These are phyloP conservation scores for Dendropsophus ebraccatus DNA, from an alignment of 2,113 vertebrate species.

Conservation along the genomic window DNA sequence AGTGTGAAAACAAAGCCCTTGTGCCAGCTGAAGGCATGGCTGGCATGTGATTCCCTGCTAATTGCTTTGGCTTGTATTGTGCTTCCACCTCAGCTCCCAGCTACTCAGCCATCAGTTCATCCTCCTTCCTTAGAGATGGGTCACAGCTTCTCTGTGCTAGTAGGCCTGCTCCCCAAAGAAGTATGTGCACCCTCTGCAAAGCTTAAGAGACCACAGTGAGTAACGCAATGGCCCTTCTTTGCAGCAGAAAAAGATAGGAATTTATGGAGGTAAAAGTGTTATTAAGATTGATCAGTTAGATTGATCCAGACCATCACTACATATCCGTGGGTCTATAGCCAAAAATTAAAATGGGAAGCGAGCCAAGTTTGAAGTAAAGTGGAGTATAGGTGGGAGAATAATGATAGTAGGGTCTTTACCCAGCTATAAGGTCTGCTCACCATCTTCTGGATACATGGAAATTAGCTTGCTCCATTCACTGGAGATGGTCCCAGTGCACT, in stretches of 20 bases:
- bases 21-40: not conserved
- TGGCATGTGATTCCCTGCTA: conserved; percentile 22
- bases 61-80: conserved; percentile 32
- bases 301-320: not conserved
- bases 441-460: too few species aligned
- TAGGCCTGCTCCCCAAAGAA: conserved; percentile 8
- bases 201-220: not conserved
- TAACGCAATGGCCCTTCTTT: not conserved
- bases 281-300: not conserved
- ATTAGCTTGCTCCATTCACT: too few species aligned
- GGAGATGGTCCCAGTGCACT: too few species aligned
- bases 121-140: conserved; percentile 27
- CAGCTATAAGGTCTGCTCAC: too few species aligned
- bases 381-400: not conserved
- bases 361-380: not conserved
- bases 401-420: too few species aligned
- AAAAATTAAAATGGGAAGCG: not conserved
- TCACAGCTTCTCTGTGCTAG: conserved; percentile 1
- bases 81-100: not conserved
- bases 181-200: not conserved
- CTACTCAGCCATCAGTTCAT: conserved; percentile 17
- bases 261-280: not conserved
- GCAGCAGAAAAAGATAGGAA: not conserved
- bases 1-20: not conserved
- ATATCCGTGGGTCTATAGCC: not conserved